Base-by-base conservation (phyloP, 2,888 invertebrate genomes). In the Pocota personata region DNA sequence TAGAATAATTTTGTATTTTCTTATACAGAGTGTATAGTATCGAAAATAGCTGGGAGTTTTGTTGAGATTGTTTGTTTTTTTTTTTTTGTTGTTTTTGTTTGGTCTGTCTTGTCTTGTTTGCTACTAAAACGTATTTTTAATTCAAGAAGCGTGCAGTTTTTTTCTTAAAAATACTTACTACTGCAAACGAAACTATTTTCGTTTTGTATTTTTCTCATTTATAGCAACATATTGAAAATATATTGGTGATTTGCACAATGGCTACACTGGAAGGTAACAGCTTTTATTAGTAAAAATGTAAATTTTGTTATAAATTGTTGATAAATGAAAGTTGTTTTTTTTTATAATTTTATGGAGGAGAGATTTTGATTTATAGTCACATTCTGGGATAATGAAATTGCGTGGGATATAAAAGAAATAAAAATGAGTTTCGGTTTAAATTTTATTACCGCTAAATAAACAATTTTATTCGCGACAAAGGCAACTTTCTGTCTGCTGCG, bases 1-100 rank as follows among this genome's bases (percentile, higher is more conserved):
- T 83, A 83, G 83, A 78, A 52, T 72, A 72, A 72, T 58, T 58
- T 60, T 24, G 32, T 58, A 72, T 60, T 58, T 58, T 72, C 32
- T 35, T 24, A 46, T 48, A 50, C 35, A 48, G 10, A 3, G 37
- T 64, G 35, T 55, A 7, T 43, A 57, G 57, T 43, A 71, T 57
- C 57, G 35, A 58, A 71, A 72, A 60, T 72, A 72, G 30, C 19
- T 32, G 48, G 48, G 19, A 46, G 57, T 27, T 27, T 35, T 69
- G 69, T 55, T 50, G 19, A 16, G 37, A 7, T 32, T 71, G 71
- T 58, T 57, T 71, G 43, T 46, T 71, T 58, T 55, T 32, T 67
- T 67, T 24, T 67, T 24, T 24, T 24, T 24, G 24, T 5, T 14
- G n/a, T n/a, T n/a, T n/a, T n/a, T n/a, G n/a, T 50, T 50, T 50